Conservation (phyloP, 1,140 invertebrate species). For the Periplaneta americana region DNA sequence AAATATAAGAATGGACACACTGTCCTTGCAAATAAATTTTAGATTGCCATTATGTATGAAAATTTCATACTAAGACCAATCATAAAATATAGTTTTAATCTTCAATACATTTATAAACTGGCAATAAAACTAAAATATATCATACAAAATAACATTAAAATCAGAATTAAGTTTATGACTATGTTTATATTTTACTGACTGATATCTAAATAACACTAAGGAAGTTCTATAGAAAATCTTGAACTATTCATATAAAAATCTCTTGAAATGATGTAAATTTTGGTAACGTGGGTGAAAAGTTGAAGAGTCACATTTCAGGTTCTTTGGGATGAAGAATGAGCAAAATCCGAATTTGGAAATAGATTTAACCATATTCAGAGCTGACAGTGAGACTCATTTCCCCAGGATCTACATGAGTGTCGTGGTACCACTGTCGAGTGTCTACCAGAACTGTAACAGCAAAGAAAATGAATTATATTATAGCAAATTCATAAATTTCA, state of each 20-base stretch:
- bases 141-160: not conserved
- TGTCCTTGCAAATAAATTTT: not conserved
- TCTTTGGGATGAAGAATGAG: not conserved
- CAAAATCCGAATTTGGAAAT: not conserved
- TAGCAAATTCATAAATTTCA: too few relatives aligned
- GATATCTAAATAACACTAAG: not conserved
- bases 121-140: not conserved
- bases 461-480: too few relatives aligned
- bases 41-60: not conserved
- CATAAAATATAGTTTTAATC: not conserved
- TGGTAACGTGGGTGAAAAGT: not conserved
- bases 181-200: not conserved
- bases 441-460: constrained; percentile 70
- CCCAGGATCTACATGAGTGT: constrained; percentile 74
- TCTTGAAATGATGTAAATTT: not conserved
- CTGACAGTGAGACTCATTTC: constrained; percentile 86
- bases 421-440: constrained; percentile 90
- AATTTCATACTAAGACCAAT: not conserved
- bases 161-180: not conserved
- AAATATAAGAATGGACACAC: not conserved
- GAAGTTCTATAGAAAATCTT: not conserved
- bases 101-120: not conserved
- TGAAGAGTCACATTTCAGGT: not conserved
- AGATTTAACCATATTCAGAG: constrained; percentile 78
- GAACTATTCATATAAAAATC: not conserved